These are phyloP conservation scores for Colinus virginianus DNA, from an alignment of 2,113 vertebrate species.

Conservation along the genomic window DNA sequence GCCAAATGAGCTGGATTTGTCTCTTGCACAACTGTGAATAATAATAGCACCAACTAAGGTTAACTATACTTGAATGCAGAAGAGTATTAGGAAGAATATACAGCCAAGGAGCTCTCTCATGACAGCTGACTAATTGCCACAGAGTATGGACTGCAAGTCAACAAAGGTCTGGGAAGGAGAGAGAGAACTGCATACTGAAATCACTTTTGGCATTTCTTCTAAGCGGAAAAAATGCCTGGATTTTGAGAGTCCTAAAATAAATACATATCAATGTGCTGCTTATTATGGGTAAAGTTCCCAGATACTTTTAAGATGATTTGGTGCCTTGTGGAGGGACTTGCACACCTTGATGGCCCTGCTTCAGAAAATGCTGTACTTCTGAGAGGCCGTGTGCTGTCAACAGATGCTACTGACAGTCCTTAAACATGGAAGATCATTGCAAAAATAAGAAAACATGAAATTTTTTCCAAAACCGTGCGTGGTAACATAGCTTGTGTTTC, in stretches of 20 bases:
- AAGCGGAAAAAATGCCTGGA: constrained; percentile 9
- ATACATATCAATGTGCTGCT: background rate
- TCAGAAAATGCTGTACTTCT: constrained; percentile 1
- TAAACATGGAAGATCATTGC: background rate
- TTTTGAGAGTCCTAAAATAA: constrained; percentile 33
- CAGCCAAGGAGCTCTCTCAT: constrained; percentile 11
- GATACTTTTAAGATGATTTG: background rate
- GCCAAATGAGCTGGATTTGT: constrained; percentile 4
- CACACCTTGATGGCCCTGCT: background rate
- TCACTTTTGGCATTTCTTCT: constrained; percentile 52
- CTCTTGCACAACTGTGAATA: background rate
- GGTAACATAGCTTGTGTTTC: constrained; percentile 2
- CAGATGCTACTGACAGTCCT: background rate
- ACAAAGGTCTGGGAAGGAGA: constrained; percentile 46
- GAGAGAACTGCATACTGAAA: background rate
- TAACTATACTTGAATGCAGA: background rate
- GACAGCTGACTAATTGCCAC: background rate
- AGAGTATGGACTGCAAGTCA: background rate
- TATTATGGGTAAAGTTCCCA: background rate
- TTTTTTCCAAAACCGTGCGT: background rate
- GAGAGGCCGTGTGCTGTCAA: background rate
- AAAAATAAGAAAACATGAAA: background rate
- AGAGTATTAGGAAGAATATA: background rate
- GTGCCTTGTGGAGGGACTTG: background rate
- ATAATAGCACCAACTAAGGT: constrained; percentile 1